Evolutionary conservation across 2,113 vertebrate species (phyloP), one percentile per base, ranked within the genome.

Genomic region (Chunga burmeisteri): DNA sequence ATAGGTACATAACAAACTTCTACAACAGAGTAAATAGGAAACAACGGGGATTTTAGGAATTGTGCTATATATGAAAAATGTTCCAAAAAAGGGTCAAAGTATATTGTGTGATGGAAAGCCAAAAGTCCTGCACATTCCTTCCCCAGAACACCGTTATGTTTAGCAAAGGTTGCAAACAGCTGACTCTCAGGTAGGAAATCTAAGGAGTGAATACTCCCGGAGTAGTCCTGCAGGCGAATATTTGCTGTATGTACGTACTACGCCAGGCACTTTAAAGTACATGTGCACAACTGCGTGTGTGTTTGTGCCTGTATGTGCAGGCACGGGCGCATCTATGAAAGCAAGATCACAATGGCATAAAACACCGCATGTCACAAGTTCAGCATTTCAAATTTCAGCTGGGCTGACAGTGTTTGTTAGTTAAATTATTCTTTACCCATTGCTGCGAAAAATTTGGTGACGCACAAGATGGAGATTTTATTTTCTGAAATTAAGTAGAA

Each of bases 11-110:
- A 94, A 61, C 22, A 44, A 88, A 92, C 36, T 42, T 63, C 72
- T 86, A 23, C 34, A 86, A 58, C 18, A 89, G 58, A 81, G 27
- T 22, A 85, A 91, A 91, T 17, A 65, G 65, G 68, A 94, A 93
- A 88, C 65, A 92, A 90, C n/a, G 18, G 44, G 34, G 62, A 78
- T 53, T 82, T 86, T 50, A 22, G 8, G 11, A 58, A 14, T 19
- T 68, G 12, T 6, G 16, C 20, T 68, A 22, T 17, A 55, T 22
- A 16, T 3, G 26, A 70, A 82, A 50, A 68, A 42, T 22, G 4
- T 12, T 74, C 59, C 3, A 16, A 29, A 50, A 95, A 86, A 55
- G 13, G 5, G 27, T 36, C 21, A 29, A n/a, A 65, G 36, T 61
- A 23, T 17, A 66, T 30, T 2, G 3, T 11, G 29, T 46, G 62